Evolutionary conservation across 2,113 vertebrate genomes (phyloP).

Genomic region (Ranitomeya imitator): DNA sequence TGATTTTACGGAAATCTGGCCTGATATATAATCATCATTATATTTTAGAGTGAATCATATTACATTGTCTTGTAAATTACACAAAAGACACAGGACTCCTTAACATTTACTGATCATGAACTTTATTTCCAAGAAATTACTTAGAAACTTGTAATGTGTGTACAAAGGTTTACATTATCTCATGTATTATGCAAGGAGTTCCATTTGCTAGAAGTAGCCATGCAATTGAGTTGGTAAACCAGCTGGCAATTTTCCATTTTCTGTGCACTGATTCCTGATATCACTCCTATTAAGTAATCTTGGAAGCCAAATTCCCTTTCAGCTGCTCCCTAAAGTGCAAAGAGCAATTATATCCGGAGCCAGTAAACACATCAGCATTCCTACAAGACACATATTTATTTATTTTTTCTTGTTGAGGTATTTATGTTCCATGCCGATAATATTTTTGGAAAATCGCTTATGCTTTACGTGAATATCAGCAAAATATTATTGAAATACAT

Average conservation of each 20-base stretch:
- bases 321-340: constrained; percentile 20
- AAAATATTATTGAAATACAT: not conserved
- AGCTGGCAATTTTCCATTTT: not conserved
- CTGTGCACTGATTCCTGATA: not conserved
- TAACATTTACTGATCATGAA: not conserved
- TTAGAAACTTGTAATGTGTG: not conserved
- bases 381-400: not conserved
- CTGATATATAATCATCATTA: too few species aligned
- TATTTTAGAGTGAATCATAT: too few species aligned
- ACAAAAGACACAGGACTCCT: not conserved
- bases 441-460: not conserved
- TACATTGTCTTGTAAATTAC: not conserved
- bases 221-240: not conserved
- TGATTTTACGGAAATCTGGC: too few species aligned
- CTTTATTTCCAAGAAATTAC: not conserved
- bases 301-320: constrained; percentile 8
- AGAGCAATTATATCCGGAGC: not conserved
- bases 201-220: not conserved
- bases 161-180: constrained; percentile 14
- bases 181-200: not conserved
- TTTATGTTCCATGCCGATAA: not conserved
- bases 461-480: not conserved
- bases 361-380: constrained; percentile 5
- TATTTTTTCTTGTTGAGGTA: not conserved
- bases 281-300: not conserved